Evolutionary conservation across 2,888 invertebrate genomes (phyloP), one percentile per base, ranked within the genome.

Genomic region (Oeneis ivallda): DNA sequence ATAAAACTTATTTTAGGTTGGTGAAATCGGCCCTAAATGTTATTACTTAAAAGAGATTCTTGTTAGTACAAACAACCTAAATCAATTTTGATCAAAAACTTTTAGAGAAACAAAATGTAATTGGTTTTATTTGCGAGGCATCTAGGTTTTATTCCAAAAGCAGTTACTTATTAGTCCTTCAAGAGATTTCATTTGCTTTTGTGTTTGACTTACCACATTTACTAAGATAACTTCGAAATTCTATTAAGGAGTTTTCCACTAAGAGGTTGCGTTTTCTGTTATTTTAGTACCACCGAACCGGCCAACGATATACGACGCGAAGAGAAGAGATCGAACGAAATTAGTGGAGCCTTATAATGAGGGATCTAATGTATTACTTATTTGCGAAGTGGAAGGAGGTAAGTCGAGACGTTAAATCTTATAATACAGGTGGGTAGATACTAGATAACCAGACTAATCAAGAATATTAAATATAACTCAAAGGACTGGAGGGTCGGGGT

Each of bases 321-420:
- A 95, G 78, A 93, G 95, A 78, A 93, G 96, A 82, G 96, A 96
- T 80, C 93, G 94, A 79, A 94, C 95, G 73, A 94, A 94, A 81
- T 89, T 95, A 73, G 94, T 96, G 74, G 96, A 96, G 82, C 95
- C 96, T 32, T 97, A 96, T 88, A 97, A 96, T 83, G 97, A 97
- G 88, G 97, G 97, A 43, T 94, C 95, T 70, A 95, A 96, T 80
- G 95, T 97, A 60, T 93, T 95, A 77, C 93, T 97, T 72, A 94
- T 95, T 78, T 97, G 97, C 80, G 96, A 96, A 93, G 96, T 96
- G 11, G 94, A 94, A 75, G 96, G 96, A 87, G 97, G 97, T 95
- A 93, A 79, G 81, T 57, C 26, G 26, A 26, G 17, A 47, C 32
- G 10, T 32, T n/a, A 52, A 17, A 43, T 43, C 41, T 26, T 26